Base-by-base conservation (phyloP, 2,113 vertebrate species). In the Bothrops jararaca region DNA sequence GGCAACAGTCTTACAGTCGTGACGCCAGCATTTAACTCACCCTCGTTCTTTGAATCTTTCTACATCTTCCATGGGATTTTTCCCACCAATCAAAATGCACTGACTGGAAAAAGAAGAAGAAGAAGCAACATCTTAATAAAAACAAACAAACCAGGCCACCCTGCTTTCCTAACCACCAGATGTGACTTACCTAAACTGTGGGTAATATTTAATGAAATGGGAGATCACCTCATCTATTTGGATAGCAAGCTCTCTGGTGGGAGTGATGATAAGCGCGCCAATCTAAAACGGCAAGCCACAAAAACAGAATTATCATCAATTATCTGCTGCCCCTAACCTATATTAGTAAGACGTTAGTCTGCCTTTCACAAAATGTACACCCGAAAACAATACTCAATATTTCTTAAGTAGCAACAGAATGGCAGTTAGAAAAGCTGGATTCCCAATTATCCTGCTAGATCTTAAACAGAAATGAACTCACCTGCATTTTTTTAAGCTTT, bases 1-100 rank as follows among this genome's bases (percentile, higher is more conserved):
- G 29, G 15, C 2, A 50, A 15, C 1, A 89, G 26, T 8, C 26
- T 24, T 29, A 39, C 20, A 89, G 60, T 5, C 2, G 3, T 29
- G 11, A 48, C 9, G 11, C 24, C 24, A 18, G 23, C 11, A 80
- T 26, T 10, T 34, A 89, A 95, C 98, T 94, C 93, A 99, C 99
- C 99, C 99, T 0, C 95, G 95, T 13, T 97, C 97, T 96, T 98
- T 99, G 90, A 99, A 98, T 95, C 98, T 99, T 42, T 98, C 97
- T 3, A 99, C 98, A 88, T 99, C 99, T 90, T 99, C 98, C 58
- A 98, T 98, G 12, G 99, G 99, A 96, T 99, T 99, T 91, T 97
- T 98, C 85, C 99, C 99, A 53, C 99, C 99, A 0, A 99, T 99
- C 93, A 99, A 96, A 89, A 99, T 97, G 95, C 99, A 99, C 97